Conservation (phyloP, 2,113 vertebrate genomes). For the Microtus ochrogaster region DNA sequence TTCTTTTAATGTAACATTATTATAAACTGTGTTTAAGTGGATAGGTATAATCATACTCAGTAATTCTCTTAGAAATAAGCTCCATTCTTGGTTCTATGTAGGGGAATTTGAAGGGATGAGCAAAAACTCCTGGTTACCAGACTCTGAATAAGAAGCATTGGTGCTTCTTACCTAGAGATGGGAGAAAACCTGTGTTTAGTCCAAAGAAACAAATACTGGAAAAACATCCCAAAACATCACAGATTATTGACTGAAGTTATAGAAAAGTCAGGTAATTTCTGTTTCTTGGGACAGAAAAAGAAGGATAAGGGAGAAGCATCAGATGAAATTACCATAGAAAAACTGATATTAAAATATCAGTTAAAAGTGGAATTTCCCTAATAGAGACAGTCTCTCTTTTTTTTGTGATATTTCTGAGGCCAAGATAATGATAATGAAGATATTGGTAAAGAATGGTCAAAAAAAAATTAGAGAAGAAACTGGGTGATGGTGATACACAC, state of each 20-base stretch:
- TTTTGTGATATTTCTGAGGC: not conserved
- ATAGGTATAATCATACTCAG: not conserved
- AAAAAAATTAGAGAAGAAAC: not conserved
- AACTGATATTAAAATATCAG: not conserved
- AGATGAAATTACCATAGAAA: fast-evolving
- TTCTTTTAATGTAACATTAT: not conserved
- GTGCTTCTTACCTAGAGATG: not conserved
- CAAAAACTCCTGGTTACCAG: not conserved
- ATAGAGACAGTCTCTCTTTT: fast-evolving
- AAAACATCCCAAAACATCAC: fast-evolving
- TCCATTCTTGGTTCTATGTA: not conserved
- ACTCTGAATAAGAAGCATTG: no score
- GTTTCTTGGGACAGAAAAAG: no score
- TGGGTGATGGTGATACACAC: no score
- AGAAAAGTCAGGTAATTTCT: fast-evolving
- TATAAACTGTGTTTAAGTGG: not conserved
- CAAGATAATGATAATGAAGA: no score
- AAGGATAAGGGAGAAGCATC: fast-evolving
- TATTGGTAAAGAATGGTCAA: not conserved
- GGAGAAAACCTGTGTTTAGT: not conserved
- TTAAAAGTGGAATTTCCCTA: not conserved
- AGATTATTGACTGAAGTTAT: not conserved
- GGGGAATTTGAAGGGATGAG: not conserved
- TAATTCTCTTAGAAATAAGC: not conserved
- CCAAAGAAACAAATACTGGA: fast-evolving